A percentile compares a stretch with the other conserved stretches of the same genome.
Conservation (phyloP, 2,113 vertebrate genomes). For the Todiramphus saurophagus region DNA sequence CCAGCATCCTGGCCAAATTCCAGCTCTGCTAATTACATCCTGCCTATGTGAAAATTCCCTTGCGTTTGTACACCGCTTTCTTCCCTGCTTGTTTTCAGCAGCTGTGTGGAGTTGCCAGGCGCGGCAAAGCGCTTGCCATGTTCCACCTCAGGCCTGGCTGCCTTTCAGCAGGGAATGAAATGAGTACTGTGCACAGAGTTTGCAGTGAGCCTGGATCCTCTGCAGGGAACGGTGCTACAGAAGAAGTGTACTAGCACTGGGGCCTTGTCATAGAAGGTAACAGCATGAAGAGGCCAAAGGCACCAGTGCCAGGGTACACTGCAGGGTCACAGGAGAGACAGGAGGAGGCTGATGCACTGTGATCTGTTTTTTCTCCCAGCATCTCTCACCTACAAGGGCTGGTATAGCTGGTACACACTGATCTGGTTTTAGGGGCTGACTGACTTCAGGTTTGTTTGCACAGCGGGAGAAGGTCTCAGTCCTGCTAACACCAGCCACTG, state of each 20-base stretch:
- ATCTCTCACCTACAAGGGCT: not conserved
- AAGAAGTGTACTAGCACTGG: not conserved
- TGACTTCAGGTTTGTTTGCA: not conserved
- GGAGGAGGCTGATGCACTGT: not conserved
- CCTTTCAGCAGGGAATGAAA: constrained; percentile 38
- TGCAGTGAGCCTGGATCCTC: not conserved
- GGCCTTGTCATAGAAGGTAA: not conserved
- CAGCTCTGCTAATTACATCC: constrained; percentile 60
- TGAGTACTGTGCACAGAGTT: constrained; percentile 17
- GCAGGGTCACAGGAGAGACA: not conserved
- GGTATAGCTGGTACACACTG: not conserved
- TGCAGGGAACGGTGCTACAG: not conserved
- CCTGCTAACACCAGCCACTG: not conserved
- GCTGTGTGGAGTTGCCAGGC: constrained; percentile 35
- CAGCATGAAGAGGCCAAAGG: not conserved
- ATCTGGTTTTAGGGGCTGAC: not conserved
- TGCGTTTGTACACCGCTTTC: not conserved
- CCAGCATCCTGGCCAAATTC: constrained; percentile 17
- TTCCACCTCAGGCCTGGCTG: constrained; percentile 47
- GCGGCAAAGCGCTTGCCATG: not conserved
- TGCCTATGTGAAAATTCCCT: constrained; percentile 52
- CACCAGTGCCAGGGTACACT: rapidly evolving
- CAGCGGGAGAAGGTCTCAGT: not conserved
- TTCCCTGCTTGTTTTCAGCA: constrained; percentile 6
- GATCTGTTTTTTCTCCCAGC: not conserved